Evolutionary conservation across 1,140 invertebrate species (phyloP), one percentile per base, ranked within the genome.

Genomic region (Hylyphantes graminicola): DNA sequence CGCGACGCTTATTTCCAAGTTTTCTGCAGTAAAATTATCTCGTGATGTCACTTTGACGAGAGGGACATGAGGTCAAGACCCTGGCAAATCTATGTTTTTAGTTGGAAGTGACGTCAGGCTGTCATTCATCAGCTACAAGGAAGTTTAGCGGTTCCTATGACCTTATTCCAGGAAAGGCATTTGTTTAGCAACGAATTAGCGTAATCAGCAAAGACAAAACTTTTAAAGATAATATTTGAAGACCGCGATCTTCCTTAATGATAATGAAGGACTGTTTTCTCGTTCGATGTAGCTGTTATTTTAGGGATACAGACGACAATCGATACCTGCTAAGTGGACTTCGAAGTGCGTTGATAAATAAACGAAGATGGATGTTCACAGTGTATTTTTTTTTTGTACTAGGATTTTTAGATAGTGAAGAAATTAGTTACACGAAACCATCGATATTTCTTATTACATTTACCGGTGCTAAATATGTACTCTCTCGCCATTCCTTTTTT

Each of bases 11-110:
- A 21, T 65, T 12, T 65, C n/a, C 19, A 65, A 61, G 59, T 21
- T 35, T 75, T 74, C 70, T 57, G 70, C 75, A 54, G 80, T 65
- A 83, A 83, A 83, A 83, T 83, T 74, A 83, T 83, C 80, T 65
- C 12, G 59, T 75, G 72, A 83, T 83, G 72, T 83, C 80, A 75
- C 67, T n/a, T n/a, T 17, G 50, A 51, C 61, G 79, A 67, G 72
- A 51, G 35, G 54, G 19, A 83, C 59, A 55, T 64, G 70, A 83
- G 80, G 80, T 83, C 72, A 75, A 54, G 80, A 82, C 80, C 80
- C 70, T 74, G 51, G 74, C 70, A 19, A 74, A 17, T 21, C 79
- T 73, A 53, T 70, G 79, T 82, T 74, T 82, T 82, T 67, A 61
- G 50, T 53, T 78, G 72, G 59, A 65, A 55, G 59, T 83, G 72